Conservation (phyloP, 23 tunicate genomes). For the Oikopleura dioica region DNA sequence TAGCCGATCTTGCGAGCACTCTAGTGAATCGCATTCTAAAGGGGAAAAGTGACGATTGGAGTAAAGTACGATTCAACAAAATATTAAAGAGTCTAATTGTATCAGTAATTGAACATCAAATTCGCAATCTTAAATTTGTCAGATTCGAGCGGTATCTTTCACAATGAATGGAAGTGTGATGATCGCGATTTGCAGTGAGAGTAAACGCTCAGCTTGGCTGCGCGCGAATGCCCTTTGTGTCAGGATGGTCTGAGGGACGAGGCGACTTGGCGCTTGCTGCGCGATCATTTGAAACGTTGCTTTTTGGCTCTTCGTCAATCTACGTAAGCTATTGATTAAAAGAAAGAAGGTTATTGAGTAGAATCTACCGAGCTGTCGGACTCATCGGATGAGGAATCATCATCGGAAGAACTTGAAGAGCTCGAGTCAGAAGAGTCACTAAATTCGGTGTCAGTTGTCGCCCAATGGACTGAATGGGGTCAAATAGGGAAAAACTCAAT, state of each 20-base stretch:
- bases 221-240: not conserved
- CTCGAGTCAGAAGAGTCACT: constrained; percentile 12
- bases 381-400: constrained; percentile 10
- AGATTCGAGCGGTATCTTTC: too few species aligned
- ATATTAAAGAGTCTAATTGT: too few species aligned
- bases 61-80: too few species aligned
- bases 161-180: too few species aligned
- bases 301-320: not conserved
- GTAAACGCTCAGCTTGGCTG: too few species aligned
- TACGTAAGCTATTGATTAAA: not conserved
- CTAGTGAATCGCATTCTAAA: not conserved
- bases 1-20: not conserved
- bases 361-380: not conserved
- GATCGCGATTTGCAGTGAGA: too few species aligned
- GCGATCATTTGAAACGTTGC: not conserved
- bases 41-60: too few species aligned
- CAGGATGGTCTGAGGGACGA: not conserved
- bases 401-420: constrained; percentile 10
- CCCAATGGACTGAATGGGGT: not conserved
- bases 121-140: too few species aligned
- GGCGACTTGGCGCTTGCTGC: not conserved
- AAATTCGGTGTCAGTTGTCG: not conserved
- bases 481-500: not conserved
- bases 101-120: too few species aligned
- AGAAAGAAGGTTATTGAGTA: not conserved